These are phyloP conservation scores for Troides aeacus DNA, from an alignment of 2,888 invertebrate genomes.

Conservation along the genomic window DNA sequence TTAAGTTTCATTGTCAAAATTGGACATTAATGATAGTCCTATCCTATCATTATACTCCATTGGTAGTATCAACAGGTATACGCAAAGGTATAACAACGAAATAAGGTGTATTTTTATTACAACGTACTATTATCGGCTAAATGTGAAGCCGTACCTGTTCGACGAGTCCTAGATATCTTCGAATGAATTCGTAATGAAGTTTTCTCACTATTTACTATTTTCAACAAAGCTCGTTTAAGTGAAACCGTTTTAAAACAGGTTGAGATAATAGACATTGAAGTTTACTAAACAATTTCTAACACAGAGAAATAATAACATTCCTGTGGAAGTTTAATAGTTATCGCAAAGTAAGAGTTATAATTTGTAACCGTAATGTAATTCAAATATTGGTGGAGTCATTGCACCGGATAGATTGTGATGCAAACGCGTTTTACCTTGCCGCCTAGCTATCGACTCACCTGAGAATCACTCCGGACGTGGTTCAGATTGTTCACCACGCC, in stretches of 20 bases:
- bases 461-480: constrained; percentile 75
- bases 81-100: constrained; percentile 1
- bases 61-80: neutral
- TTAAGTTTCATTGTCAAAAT: neutral
- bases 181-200: constrained; percentile 8
- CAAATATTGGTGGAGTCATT: constrained; percentile 65
- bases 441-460: constrained; percentile 65
- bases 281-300: neutral
- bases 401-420: constrained; percentile 71
- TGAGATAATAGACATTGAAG: too few species aligned
- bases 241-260: neutral
- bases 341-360: neutral
- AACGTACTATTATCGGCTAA: constrained; percentile 24
- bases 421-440: constrained; percentile 71
- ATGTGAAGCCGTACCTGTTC: constrained; percentile 27
- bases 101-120: constrained; percentile 10
- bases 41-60: neutral
- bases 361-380: constrained; percentile 41
- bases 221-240: neutral
- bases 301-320: neutral
- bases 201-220: constrained; percentile 14
- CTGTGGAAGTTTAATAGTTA: neutral
- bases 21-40: neutral
- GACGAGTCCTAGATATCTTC: constrained; percentile 26
- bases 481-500: constrained; percentile 77